These are phyloP conservation scores for Pseudopodoces humilis DNA, from an alignment of 2,113 vertebrate species.

Conservation along the genomic window DNA sequence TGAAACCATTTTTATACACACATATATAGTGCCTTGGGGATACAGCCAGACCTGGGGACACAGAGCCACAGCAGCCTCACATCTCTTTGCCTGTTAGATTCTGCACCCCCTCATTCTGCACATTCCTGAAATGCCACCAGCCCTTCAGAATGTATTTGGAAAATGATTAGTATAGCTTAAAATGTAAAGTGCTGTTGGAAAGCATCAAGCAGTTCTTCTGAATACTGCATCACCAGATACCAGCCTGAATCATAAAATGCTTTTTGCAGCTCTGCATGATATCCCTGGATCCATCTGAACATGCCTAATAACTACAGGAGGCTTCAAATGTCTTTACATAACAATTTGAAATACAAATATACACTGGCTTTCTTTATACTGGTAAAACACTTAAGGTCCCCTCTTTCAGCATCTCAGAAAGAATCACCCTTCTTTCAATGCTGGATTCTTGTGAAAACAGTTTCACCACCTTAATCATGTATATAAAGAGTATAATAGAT, in stretches of 20 bases:
- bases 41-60: background rate
- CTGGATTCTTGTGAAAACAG: background rate
- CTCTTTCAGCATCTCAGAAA: background rate
- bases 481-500: background rate
- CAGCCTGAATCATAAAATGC: background rate
- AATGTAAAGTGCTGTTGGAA: background rate
- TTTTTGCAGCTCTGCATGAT: background rate
- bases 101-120: background rate
- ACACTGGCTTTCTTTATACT: background rate
- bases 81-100: background rate
- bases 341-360: background rate
- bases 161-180: background rate
- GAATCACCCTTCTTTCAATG: background rate
- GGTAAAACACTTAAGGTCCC: background rate
- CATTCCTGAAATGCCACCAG: background rate
- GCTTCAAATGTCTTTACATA: background rate
- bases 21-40: accelerated
- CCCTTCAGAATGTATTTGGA: background rate
- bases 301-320: background rate
- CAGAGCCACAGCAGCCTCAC: background rate
- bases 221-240: background rate
- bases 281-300: background rate
- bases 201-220: background rate
- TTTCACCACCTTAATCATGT: background rate
- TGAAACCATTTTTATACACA: background rate